Evolutionary conservation across 2,797 vertebrate species (phyloP).

Genomic region (Prunella strophiata): DNA sequence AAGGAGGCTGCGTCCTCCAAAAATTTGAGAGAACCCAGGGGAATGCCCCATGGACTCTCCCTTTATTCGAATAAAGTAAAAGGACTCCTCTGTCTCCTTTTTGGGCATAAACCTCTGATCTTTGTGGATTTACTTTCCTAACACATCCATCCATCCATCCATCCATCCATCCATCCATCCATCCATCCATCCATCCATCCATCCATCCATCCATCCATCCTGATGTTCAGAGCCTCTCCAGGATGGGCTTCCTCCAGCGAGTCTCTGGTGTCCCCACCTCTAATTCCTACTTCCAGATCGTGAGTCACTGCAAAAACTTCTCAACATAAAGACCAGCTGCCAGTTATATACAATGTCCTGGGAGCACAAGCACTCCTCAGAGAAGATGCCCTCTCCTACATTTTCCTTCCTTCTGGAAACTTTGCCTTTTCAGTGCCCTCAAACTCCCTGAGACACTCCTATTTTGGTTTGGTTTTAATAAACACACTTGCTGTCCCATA

Average conservation of each 20-base stretch:
- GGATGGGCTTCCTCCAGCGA: neutral
- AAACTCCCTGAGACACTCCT: neutral
- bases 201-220: neutral
- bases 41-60: too few relatives aligned
- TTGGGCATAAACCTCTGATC: too few relatives aligned
- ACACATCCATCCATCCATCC: too few relatives aligned
- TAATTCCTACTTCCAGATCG: neutral
- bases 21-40: too few relatives aligned
- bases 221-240: accelerated
- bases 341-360: neutral
- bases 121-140: too few relatives aligned
- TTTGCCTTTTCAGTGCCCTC: neutral
- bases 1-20: too few relatives aligned
- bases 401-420: neutral
- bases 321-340: neutral
- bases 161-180: accelerated
- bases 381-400: neutral
- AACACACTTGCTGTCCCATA: neutral
- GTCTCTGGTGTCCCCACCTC: neutral
- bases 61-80: too few relatives aligned
- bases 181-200: neutral
- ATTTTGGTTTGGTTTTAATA: neutral
- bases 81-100: too few relatives aligned
- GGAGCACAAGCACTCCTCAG: neutral
- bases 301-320: constrained; percentile 31